Evolutionary conservation across 2,113 vertebrate genomes (phyloP), one percentile per base, ranked within the genome.

Genomic region (Trogon surrucura): DNA sequence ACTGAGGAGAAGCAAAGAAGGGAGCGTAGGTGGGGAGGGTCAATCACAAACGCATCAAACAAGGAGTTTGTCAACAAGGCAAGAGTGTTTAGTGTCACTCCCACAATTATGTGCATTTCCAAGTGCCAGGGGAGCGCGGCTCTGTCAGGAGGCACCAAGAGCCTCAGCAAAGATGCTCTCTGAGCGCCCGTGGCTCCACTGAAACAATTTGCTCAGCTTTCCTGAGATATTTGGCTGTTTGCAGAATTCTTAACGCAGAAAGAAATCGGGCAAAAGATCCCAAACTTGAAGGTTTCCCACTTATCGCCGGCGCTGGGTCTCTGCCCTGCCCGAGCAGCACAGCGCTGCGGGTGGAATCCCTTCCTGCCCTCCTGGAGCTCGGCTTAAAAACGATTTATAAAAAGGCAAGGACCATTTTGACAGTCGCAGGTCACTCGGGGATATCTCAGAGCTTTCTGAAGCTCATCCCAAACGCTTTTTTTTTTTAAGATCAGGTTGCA

Each of bases 401-500:
- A 8, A 29, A 9, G n/a, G 2, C 25, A 15, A 45, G 64, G 74
- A 77, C 47, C 6, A 5, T 80, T 80, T 69, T 48, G 65, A 25
- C 19, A 17, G 0, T 5, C 1, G 0, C 4, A 50, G 83, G 47
- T 70, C 47, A 54, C 89, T 36, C 3, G 0, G 67, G 71, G 75
- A 32, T 45, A 54, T 20, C 50, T 23, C 54, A 0, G 41, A 17
- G 54, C 34, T 13, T 50, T 34, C 85, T 6, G 13, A 69, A 45
- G 16, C 32, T 14, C 6, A 10, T 57, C 67, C 86, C 48, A 53
- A 64, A 45, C n/a, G 8, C n/a, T n/a, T n/a, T 36, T 11, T 32
- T 21, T 21, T 56, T 20, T 9, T 45, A 38, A 45, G 53, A 47
- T 92, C 79, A 44, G 19, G 58, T 50, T 83, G 32, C 34, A 5